These are phyloP conservation scores for Cirrhinus mrigala DNA, from an alignment of 2,797 vertebrate species.

Conservation along the genomic window DNA sequence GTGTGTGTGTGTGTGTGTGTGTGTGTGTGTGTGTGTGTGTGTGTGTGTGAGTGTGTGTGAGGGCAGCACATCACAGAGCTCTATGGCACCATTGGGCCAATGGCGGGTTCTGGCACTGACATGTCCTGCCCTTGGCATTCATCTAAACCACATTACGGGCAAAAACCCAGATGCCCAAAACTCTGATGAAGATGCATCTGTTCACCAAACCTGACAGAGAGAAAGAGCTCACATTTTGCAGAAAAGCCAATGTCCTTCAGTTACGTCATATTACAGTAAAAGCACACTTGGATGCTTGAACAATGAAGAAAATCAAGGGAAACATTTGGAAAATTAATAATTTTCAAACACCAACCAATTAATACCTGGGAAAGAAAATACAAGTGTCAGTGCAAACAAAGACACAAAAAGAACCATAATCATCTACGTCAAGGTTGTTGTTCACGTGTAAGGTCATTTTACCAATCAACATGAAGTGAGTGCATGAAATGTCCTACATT, in stretches of 20 bases:
- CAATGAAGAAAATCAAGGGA: background rate
- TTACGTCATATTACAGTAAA: background rate
- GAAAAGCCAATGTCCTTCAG: background rate
- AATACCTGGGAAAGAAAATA: background rate
- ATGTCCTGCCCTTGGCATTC: background rate
- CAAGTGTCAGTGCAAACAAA: background rate
- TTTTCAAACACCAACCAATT: background rate
- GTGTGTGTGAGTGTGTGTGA: background rate
- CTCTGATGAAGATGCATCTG: slow-evolving; percentile 45
- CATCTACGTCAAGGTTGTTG: background rate
- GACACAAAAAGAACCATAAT: background rate
- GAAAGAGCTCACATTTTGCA: background rate
- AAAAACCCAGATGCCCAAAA: slow-evolving; percentile 53
- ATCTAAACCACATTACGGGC: slow-evolving; percentile 5
- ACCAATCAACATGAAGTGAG: background rate
- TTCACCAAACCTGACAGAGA: background rate
- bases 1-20: background rate
- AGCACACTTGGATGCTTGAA: background rate
- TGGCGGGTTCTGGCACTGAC: background rate
- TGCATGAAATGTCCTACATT: background rate
- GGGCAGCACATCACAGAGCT: slow-evolving; percentile 9
- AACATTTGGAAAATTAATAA: background rate
- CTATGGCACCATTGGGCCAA: background rate
- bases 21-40: no score
- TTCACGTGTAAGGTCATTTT: background rate